Percentiles rank a stretch among this genome's conserved stretches.
These are phyloP conservation scores for Pangasius macronema DNA, from an alignment of 2,797 vertebrate genomes.

Conservation along the genomic window DNA sequence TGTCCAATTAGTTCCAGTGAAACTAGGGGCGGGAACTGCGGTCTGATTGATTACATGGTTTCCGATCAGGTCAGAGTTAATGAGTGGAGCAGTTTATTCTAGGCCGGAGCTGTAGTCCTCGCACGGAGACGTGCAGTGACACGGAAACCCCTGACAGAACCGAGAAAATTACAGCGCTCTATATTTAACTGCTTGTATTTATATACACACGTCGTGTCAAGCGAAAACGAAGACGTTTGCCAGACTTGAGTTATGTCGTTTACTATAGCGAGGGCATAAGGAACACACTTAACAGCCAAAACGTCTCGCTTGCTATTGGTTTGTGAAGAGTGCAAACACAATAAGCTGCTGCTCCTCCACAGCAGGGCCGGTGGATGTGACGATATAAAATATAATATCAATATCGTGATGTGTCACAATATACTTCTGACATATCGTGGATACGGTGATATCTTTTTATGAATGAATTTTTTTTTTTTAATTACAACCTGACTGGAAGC, in stretches of 20 bases:
- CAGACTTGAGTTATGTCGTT: neutral
- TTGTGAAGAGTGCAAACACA: neutral
- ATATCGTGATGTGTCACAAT: neutral
- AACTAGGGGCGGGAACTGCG: neutral
- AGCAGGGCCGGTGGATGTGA: neutral
- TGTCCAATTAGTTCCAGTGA: constrained; percentile 1
- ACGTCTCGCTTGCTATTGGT: neutral
- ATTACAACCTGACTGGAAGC: neutral
- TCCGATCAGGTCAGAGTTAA: constrained; percentile 14
- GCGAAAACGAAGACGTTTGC: neutral
- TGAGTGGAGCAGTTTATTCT: neutral
- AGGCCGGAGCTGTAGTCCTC: neutral
- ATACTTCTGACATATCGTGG: neutral
- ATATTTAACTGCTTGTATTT: neutral
- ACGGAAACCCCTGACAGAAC: neutral
- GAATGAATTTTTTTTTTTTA: neutral
- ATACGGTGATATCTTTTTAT: neutral
- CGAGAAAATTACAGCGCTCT: neutral
- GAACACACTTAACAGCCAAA: neutral
- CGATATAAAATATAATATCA: no score
- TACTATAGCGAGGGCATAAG: neutral
- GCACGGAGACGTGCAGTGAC: neutral
- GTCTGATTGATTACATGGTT: constrained; percentile 10
- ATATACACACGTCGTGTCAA: no score
- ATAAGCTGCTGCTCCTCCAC: neutral